A percentile compares a stretch with the other conserved stretches of the same genome.
phyloP scores from a whole-genome alignment of 2,797 vertebrate genomes.

The Argyrosomus regius region DNA sequence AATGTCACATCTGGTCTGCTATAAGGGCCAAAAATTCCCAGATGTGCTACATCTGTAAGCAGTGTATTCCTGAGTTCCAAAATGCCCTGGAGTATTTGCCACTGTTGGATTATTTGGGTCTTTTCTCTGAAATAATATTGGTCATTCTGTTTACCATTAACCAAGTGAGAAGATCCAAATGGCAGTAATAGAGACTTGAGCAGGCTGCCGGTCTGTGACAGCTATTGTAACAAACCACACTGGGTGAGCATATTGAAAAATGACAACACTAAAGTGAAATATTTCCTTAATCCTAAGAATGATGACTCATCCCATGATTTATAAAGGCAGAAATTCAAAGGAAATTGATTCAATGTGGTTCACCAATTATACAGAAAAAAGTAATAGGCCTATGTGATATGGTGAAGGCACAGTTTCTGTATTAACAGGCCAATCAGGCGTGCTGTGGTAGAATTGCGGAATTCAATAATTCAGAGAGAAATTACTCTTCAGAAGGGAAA shows the following conservation, averaged over 20 bases:
- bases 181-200: not conserved
- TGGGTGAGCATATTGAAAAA: slow-evolving; percentile 17
- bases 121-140: slow-evolving; percentile 20
- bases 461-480: slow-evolving; percentile 88
- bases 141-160: slow-evolving; percentile 22
- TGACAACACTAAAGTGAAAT: slow-evolving; percentile 34
- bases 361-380: slow-evolving; percentile 21
- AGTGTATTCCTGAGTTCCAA: not conserved
- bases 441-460: slow-evolving; percentile 72
- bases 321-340: slow-evolving; percentile 42
- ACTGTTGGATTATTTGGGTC: not conserved
- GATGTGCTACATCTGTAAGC: not conserved
- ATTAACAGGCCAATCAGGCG: slow-evolving; percentile 77
- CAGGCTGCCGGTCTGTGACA: not conserved
- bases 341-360: slow-evolving; percentile 18
- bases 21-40: not conserved
- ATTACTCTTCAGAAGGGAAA: slow-evolving; percentile 82
- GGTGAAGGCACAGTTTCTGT: slow-evolving; percentile 46
- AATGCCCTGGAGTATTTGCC: not conserved
- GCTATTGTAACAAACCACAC: slow-evolving; percentile 10
- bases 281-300: slow-evolving; percentile 42
- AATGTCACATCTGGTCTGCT: slow-evolving; percentile 7
- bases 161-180: not conserved
- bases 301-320: slow-evolving; percentile 55
- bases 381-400: slow-evolving; percentile 31